Base-by-base conservation (phyloP, 2,113 vertebrate species). In the Atractosteus spatula region DNA sequence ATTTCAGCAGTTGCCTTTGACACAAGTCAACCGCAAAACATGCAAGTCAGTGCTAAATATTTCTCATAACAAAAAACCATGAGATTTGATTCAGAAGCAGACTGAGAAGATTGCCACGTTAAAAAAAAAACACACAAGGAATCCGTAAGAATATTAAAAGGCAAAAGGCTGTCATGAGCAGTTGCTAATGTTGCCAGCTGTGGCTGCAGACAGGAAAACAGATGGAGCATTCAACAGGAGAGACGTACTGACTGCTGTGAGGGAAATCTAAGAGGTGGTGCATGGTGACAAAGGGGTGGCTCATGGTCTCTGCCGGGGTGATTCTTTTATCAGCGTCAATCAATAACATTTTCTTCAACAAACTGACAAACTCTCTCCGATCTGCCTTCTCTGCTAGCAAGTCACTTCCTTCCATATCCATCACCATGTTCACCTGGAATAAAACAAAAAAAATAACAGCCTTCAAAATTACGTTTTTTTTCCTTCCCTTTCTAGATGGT, bases 371-470 rank as follows among this genome's bases (percentile, higher is more conserved):
- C 85, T 99, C 97, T 85, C 92, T 91, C 82, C 97, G 94, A 78
- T 99, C 97, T 68, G 95, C 93, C 86, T 98, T 99, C 92, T 99
- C 97, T 68, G 95, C 96, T 85, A 96, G 85, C 86, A 95, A 89
- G 85, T 99, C 97, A 92, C 93, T 94, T 92, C 97, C 97, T 89
- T 99, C 97, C 85, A 99, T 89, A 90, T 98, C 97, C 96, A 99
- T 94, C 91, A 97, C 94, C 88, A 96, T 93, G 93, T 99, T 99
- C 93, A 99, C 97, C 97, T 99, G 80, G 2, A 72, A 76, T 3
- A n/a, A 11, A 42, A 69, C 16, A 12, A 42, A 10, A 51, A 29
- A 41, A 41, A 65, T 43, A 64, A 29, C 16, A 62, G 12, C 5
- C 12, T n/a, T 59, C n/a, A 13, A 1, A 14, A 59, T 8, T 59